These are phyloP conservation scores for Hartigia nigra DNA, from an alignment of 2,888 invertebrate species.

Conservation along the genomic window DNA sequence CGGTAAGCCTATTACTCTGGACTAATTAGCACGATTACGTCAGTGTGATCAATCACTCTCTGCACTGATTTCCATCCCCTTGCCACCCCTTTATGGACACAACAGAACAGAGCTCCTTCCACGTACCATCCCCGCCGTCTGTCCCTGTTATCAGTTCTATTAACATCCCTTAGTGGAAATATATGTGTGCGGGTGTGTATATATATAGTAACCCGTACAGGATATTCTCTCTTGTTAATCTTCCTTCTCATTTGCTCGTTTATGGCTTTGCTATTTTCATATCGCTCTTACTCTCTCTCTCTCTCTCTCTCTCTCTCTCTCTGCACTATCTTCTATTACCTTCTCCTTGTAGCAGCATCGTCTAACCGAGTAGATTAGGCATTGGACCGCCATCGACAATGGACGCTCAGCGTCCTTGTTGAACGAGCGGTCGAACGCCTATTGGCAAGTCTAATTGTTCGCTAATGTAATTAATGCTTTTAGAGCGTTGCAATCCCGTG, in stretches of 20 bases:
- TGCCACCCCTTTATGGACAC: background rate
- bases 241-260: background rate
- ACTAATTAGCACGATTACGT: constrained; percentile 24
- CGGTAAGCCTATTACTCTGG: constrained; percentile 21
- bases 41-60: constrained; percentile 21
- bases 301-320: background rate
- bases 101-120: background rate
- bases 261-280: background rate
- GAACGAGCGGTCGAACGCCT: constrained; percentile 18
- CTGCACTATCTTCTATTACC: constrained; percentile 3
- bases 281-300: background rate
- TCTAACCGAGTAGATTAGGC: constrained; percentile 14
- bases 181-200: no score
- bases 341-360: background rate
- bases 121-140: background rate
- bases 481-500: constrained; percentile 13
- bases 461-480: constrained; percentile 16
- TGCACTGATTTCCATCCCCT: constrained; percentile 14
- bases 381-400: constrained; percentile 14
- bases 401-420: constrained; percentile 15
- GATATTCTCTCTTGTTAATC: background rate
- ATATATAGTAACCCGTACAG: background rate
- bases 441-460: constrained; percentile 23
- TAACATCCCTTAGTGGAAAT: background rate
- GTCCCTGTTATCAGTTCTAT: background rate